Evolutionary conservation across 2,888 invertebrate species (phyloP).

Genomic region (Chaitophorus viminalis): DNA sequence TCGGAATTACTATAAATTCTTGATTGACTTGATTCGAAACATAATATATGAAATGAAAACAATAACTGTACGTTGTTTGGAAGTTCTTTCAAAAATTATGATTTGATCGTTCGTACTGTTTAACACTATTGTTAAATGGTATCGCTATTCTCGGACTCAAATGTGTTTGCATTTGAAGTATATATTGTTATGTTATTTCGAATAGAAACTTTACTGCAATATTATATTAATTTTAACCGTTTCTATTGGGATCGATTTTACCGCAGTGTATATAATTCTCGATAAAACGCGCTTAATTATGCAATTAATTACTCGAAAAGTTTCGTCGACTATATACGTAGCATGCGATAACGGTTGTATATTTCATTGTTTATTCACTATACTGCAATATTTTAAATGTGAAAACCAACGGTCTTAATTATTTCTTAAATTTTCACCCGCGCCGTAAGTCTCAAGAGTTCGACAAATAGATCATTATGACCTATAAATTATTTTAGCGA

Average conservation of each 20-base stretch:
- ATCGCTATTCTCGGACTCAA: too few relatives aligned
- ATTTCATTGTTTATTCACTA: background rate
- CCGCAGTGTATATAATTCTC: too few relatives aligned
- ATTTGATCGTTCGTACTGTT: too few relatives aligned
- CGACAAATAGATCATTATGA: too few relatives aligned
- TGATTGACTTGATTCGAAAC: slow-evolving; percentile 17
- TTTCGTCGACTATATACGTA: background rate
- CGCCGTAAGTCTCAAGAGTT: too few relatives aligned
- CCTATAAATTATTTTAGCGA: background rate
- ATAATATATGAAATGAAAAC: background rate
- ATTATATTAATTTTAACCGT: too few relatives aligned
- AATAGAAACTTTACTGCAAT: too few relatives aligned
- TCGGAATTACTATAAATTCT: background rate
- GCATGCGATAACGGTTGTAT: background rate
- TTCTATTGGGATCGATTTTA: too few relatives aligned
- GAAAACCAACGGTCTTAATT: background rate
- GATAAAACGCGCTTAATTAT: background rate
- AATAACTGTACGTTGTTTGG: background rate
- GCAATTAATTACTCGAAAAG: background rate
- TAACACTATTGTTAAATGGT: too few relatives aligned
- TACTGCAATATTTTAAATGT: background rate
- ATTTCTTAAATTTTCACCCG: background rate
- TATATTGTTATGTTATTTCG: too few relatives aligned
- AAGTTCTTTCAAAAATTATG: too few relatives aligned
- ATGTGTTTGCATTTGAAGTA: too few relatives aligned